phyloP scores from a whole-genome alignment of 1,140 invertebrate species.

The Planococcus citri region DNA sequence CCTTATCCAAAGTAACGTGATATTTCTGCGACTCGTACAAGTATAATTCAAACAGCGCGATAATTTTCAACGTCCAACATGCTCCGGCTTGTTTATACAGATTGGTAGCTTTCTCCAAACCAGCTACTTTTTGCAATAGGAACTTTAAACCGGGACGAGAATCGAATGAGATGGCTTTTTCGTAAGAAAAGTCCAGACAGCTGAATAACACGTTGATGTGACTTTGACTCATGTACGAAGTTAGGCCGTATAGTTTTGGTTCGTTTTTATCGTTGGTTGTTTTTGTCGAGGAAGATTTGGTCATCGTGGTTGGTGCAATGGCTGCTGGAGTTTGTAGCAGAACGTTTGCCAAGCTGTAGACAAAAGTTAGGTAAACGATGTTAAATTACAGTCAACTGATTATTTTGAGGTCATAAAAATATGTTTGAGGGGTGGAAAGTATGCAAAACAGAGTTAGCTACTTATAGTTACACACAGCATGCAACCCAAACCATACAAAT shows the following conservation, averaged over 20 bases:
- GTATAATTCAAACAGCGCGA: constrained; percentile 69
- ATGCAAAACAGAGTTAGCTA: no score
- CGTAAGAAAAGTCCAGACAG: constrained; percentile 66
- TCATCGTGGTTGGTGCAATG: no score
- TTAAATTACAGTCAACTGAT: background rate
- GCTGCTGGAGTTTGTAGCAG: constrained; percentile 31
- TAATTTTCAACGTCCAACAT: constrained; percentile 79
- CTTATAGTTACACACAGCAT: no score
- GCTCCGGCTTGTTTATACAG: constrained; percentile 84
- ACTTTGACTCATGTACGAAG: constrained; percentile 34
- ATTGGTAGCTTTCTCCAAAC: constrained; percentile 75
- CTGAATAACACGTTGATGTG: constrained; percentile 58
- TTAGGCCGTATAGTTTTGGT: constrained; percentile 34
- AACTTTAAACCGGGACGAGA: constrained; percentile 80
- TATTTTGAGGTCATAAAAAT: no score
- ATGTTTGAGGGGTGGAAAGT: no score
- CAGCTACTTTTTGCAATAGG: constrained; percentile 81
- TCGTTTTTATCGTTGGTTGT: constrained; percentile 17
- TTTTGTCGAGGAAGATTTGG: constrained; percentile 22
- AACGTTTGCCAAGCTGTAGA: constrained; percentile 36
- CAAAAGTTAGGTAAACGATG: constrained; percentile 2
- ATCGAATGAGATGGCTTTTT: constrained; percentile 72
- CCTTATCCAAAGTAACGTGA: constrained; percentile 44
- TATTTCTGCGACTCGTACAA: constrained; percentile 48
- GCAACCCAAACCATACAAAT: no score